Conservation (phyloP, 2,797 vertebrate species). For the Acomys russatus region DNA sequence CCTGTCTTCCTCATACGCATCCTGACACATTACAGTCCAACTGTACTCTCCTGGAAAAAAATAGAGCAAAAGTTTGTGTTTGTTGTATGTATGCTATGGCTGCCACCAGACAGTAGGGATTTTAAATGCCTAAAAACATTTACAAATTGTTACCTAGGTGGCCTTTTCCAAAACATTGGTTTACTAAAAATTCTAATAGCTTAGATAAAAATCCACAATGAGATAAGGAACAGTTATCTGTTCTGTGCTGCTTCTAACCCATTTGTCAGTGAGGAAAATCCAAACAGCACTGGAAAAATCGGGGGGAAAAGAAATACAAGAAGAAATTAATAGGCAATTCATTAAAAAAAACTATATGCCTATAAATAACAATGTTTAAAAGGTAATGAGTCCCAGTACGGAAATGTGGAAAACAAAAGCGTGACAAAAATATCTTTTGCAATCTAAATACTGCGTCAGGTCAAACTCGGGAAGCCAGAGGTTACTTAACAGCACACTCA, state of each 20-base stretch:
- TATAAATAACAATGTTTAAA: slow-evolving; percentile 25
- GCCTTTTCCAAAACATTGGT: neutral
- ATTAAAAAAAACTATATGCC: slow-evolving; percentile 3
- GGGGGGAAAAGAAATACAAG: neutral
- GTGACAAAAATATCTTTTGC: slow-evolving; percentile 49
- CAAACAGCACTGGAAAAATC: neutral
- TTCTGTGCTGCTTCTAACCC: neutral
- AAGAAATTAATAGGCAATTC: neutral
- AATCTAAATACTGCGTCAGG: slow-evolving; percentile 18
- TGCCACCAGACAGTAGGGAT: neutral
- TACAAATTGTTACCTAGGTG: neutral
- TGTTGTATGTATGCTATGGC: neutral
- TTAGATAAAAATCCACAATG: neutral
- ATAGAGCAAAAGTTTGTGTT: neutral
- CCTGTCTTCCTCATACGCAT: neutral
- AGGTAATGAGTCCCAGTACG: neutral
- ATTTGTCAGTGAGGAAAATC: slow-evolving; percentile 56
- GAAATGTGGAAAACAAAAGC: neutral
- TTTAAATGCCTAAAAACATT: slow-evolving; percentile 29
- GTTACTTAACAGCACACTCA: slow-evolving; percentile 40
- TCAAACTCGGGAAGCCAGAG: slow-evolving; percentile 25
- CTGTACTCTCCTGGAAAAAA: neutral
- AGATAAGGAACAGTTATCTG: slow-evolving; percentile 47
- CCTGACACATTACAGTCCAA: neutral
- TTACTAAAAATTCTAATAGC: slow-evolving; percentile 1